These are phyloP conservation scores for Cavia aperea DNA, from an alignment of 2,113 vertebrate genomes.

Conservation along the genomic window DNA sequence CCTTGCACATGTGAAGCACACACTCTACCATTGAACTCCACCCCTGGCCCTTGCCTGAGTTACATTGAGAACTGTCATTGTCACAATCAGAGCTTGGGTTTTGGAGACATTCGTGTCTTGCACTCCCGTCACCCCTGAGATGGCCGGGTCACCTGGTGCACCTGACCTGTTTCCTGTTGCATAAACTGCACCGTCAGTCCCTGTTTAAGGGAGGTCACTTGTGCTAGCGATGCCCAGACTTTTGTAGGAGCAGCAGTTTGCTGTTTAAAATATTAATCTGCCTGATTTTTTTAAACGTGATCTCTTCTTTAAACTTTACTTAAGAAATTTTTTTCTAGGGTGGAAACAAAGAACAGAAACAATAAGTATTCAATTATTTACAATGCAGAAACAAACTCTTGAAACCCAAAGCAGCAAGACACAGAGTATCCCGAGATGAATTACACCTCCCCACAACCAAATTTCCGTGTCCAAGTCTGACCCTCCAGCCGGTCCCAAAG, in stretches of 20 bases:
- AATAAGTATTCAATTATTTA: not conserved
- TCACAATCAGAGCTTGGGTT: not conserved
- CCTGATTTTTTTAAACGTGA: not conserved
- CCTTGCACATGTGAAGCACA: not conserved
- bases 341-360: not conserved
- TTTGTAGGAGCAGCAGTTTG: not conserved
- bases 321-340: not conserved
- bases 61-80: not conserved
- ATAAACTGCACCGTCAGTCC: not conserved
- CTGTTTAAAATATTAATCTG: not conserved
- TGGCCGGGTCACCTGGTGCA: not conserved
- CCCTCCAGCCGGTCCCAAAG: not conserved
- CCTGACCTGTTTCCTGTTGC: too few relatives aligned
- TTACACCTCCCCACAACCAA: not conserved
- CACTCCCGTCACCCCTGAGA: too few relatives aligned
- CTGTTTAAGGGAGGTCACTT: not conserved
- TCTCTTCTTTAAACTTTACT: not conserved
- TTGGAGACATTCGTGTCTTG: not conserved
- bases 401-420: not conserved
- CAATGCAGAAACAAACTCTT: not conserved
- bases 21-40: not conserved
- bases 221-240: not conserved
- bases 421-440: not conserved
- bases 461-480: not conserved
- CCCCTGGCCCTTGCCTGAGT: not conserved